Conservation (phyloP, 2,888 invertebrate species). For the Ecdyonurus torrentis region DNA sequence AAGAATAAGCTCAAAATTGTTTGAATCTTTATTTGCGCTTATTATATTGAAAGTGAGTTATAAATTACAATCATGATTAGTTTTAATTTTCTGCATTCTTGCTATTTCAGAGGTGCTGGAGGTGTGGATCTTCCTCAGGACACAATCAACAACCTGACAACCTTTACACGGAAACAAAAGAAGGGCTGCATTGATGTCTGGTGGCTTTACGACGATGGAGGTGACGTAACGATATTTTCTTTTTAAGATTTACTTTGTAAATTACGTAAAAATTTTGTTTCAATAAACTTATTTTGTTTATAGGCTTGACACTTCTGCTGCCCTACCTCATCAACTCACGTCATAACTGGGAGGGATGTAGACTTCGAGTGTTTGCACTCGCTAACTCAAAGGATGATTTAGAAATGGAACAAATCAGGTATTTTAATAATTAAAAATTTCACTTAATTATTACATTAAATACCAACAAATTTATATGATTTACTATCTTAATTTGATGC, state of each 20-base stretch:
- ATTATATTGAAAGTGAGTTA: too few relatives aligned
- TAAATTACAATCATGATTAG: not conserved
- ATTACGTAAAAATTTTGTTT: not conserved
- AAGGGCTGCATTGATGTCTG: conserved; percentile 34
- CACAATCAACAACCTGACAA: conserved; percentile 19
- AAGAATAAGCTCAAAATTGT: too few relatives aligned
- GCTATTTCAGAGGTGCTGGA: conserved; percentile 15
- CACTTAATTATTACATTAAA: conserved; percentile 6
- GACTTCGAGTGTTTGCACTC: conserved; percentile 20
- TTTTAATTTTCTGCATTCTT: too few relatives aligned
- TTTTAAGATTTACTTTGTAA: not conserved
- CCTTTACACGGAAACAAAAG: conserved; percentile 23
- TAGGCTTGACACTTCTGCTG: conserved; percentile 20
- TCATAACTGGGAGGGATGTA: conserved; percentile 17
- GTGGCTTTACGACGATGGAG: conserved; percentile 36
- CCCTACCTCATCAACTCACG: conserved; percentile 20
- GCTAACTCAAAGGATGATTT: conserved; percentile 20
- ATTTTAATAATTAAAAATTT: conserved; percentile 8
- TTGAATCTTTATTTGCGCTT: too few relatives aligned
- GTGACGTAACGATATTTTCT: not conserved
- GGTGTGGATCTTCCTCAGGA: conserved; percentile 19
- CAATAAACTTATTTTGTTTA: not conserved
- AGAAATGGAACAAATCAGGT: conserved; percentile 27
- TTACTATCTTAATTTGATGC: conserved; percentile 13
- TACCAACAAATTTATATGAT: too few relatives aligned